These are phyloP conservation scores for Plodia interpunctella DNA, from an alignment of 1,140 invertebrate species.

Conservation along the genomic window DNA sequence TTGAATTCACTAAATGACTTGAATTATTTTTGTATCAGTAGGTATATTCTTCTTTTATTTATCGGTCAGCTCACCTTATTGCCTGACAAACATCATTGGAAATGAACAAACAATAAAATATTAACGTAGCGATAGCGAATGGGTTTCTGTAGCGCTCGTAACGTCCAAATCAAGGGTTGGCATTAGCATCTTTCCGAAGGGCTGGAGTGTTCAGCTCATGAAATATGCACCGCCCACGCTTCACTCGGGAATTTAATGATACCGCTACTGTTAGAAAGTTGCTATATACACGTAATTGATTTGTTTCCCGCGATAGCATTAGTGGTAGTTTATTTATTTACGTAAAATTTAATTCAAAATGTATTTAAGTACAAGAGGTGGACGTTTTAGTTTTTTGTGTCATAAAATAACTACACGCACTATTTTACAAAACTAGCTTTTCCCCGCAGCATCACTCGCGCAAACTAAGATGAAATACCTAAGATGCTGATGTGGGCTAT, in stretches of 20 bases:
- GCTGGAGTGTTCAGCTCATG: slow-evolving; percentile 26
- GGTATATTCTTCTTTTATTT: neutral
- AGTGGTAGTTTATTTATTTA: neutral
- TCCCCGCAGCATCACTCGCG: no score
- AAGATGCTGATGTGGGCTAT: no score
- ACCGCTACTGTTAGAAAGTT: neutral
- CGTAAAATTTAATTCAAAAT: no score
- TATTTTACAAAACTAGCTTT: no score
- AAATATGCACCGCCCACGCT: slow-evolving; percentile 27
- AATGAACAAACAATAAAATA: slow-evolving; percentile 31
- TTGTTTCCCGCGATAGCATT: neutral
- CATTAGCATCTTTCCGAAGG: slow-evolving; percentile 25
- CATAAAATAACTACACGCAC: no score
- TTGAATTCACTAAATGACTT: no score
- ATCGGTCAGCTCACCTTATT: neutral
- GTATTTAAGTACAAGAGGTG: no score
- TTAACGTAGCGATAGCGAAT: slow-evolving; percentile 29
- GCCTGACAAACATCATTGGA: neutral
- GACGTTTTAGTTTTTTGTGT: no score
- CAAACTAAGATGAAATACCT: no score
- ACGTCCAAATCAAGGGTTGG: slow-evolving; percentile 30
- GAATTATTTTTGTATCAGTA: neutral
- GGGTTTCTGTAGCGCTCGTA: slow-evolving; percentile 17
- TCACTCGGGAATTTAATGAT: neutral
- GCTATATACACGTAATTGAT: neutral